Percentiles rank a stretch among this genome's conserved stretches.
Conservation (phyloP, 2,888 invertebrate genomes). For the Calameuta pallipes region DNA sequence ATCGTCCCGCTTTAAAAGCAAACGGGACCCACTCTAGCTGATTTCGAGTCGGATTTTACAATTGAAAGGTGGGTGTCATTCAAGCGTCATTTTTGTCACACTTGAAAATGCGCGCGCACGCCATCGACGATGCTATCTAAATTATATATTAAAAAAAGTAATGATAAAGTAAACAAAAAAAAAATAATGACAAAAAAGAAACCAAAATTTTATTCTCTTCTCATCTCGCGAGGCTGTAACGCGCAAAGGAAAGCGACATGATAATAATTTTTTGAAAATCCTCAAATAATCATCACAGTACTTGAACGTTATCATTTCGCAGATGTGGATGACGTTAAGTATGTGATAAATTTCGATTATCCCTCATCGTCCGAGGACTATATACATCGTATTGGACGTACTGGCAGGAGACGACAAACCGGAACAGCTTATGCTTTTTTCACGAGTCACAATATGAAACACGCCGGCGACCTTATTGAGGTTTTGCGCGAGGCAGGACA, state of each 20-base stretch:
- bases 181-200: background rate
- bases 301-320: conserved; percentile 64
- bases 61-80: conserved; percentile 55
- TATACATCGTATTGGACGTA: conserved; percentile 94
- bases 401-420: conserved; percentile 86
- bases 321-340: conserved; percentile 97
- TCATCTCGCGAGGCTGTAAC: background rate
- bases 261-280: background rate
- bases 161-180: background rate
- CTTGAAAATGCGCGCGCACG: background rate
- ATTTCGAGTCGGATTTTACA: conserved; percentile 51
- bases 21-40: conserved; percentile 48
- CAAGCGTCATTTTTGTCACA: conserved; percentile 14
- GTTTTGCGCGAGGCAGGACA: conserved; percentile 89
- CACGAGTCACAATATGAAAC: conserved; percentile 87
- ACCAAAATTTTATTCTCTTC: background rate
- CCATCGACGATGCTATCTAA: background rate
- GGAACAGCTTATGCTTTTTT: conserved; percentile 97
- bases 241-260: background rate
- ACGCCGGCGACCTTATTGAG: conserved; percentile 88
- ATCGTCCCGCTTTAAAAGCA: conserved; percentile 46
- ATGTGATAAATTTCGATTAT: conserved; percentile 96
- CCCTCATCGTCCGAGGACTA: conserved; percentile 96
- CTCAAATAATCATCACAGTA: conserved; percentile 58
- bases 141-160: background rate